Evolutionary conservation across 2,113 vertebrate species (phyloP), one percentile per base, ranked within the genome.

Genomic region (Scomber japonicus): DNA sequence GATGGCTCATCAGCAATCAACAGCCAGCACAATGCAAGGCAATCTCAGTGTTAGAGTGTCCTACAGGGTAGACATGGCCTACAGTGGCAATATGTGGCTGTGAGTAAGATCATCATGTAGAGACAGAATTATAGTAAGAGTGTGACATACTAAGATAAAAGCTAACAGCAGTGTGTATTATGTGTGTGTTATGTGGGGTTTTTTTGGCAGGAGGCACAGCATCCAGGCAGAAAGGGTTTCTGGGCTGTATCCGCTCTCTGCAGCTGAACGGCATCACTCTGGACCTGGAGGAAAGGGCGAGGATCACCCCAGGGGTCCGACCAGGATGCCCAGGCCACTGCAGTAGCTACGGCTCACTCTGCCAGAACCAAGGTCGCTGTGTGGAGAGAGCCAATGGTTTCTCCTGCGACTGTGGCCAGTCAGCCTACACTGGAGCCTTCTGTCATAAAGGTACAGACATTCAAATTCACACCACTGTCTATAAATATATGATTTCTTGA

Each of bases 301-400:
- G 92, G 79, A 96, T 99, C 87, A 99, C 98, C 0, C 98, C 98
- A 0, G 97, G 96, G 11, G 98, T 99, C 17, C 94, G 95, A 71
- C 95, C 97, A 0, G 97, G 98, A 3, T 99, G 98, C 65, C 93
- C 95, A 3, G 98, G 98, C n/a, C 98, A 99, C 79, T 99, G 98
- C 91, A 97, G 97, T 92, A 99, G 96, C 91, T 99, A 99, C 12
- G 96, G 96, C 35, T 93, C 89, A 14, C 87, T 99, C 35, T 99
- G 98, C 83, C 96, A 93, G 75, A 96, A 99, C 48, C 95, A 95
- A 54, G 98, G 97, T 30, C 94, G 77, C 30, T 99, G 98, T 78
- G 93, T 89, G 87, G 98, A 99, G 88, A 96, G 93, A 61, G 85
- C 93, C 75, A 95, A 70, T 3, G 97, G 98, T 21, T 98, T 99